Conservation (phyloP, 2,797 vertebrate genomes). For the Propithecus perrieri region DNA sequence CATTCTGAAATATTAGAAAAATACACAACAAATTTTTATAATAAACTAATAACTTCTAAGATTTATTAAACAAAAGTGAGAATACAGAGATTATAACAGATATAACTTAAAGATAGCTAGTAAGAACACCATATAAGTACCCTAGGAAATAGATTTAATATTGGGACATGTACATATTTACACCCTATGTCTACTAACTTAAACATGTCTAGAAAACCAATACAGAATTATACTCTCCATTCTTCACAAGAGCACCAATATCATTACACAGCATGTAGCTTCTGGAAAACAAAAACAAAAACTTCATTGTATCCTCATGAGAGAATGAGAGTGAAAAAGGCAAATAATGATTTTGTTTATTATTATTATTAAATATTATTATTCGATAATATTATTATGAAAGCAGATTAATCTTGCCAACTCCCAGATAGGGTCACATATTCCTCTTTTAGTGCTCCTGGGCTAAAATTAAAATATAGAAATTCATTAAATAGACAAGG, state of each 20-base stretch:
- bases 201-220: background rate
- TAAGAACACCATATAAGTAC: background rate
- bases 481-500: background rate
- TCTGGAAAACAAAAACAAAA: background rate
- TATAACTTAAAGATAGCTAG: background rate
- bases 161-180: no score
- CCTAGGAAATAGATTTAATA: no score
- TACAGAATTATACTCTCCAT: background rate
- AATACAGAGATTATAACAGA: background rate
- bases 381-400: background rate
- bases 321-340: background rate
- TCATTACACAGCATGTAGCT: no score
- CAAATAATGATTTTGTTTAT: background rate
- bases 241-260: background rate
- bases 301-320: background rate
- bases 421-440: background rate
- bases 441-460: background rate
- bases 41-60: background rate
- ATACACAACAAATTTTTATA: background rate
- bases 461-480: background rate
- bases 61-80: background rate
- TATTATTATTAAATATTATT: background rate
- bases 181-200: no score
- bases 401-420: background rate
- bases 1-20: background rate